These are phyloP conservation scores for Aptenodytes patagonicus DNA, from an alignment of 2,113 vertebrate species.

Conservation along the genomic window DNA sequence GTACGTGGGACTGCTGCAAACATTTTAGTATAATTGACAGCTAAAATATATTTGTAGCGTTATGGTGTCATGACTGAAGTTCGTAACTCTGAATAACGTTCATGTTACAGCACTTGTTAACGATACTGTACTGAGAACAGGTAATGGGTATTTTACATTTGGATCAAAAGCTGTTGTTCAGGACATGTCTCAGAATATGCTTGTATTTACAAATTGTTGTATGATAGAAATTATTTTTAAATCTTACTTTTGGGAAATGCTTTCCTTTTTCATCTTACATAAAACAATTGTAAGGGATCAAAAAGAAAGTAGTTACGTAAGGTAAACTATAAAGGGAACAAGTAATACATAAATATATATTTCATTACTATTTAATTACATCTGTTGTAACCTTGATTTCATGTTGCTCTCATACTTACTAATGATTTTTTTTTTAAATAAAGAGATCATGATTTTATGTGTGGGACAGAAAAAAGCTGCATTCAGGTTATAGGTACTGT, in stretches of 20 bases:
- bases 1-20: not conserved
- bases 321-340: not conserved
- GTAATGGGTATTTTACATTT: not conserved
- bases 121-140: not conserved
- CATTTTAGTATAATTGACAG: not conserved
- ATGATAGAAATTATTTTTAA: not conserved
- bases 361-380: not conserved
- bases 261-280: not conserved
- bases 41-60: not conserved
- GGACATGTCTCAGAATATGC: not conserved
- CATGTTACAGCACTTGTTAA: not conserved
- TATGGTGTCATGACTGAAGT: not conserved
- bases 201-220: not conserved
- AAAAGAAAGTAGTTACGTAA: not conserved
- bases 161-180: not conserved
- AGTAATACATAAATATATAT: not conserved
- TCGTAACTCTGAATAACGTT: not conserved
- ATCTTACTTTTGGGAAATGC: not conserved
- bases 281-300: not conserved
- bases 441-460: not conserved
- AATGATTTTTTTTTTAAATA: not conserved
- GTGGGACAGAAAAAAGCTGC: not conserved
- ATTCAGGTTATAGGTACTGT: not conserved
- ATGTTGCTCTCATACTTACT: not conserved
- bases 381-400: constrained; percentile 32